A percentile compares a stretch with the other conserved stretches of the same genome.
phyloP scores from a whole-genome alignment of 2,797 vertebrate species.

The Pipistrellus pipistrellus region DNA sequence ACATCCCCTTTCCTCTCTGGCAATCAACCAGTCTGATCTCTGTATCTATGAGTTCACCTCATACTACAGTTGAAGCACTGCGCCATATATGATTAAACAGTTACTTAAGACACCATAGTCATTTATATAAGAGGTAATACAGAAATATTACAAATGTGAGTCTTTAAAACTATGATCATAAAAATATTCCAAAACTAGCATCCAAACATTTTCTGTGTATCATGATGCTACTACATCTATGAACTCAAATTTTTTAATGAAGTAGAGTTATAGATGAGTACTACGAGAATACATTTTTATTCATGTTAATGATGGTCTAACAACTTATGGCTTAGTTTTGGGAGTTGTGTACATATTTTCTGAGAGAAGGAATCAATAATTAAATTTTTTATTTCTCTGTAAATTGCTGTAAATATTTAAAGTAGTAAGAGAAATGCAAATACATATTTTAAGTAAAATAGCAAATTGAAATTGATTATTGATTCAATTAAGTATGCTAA shows the following conservation, averaged over 20 bases:
- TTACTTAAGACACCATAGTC: neutral
- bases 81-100: neutral
- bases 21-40: neutral
- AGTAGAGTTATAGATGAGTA: neutral
- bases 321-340: neutral
- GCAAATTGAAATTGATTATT: conserved; percentile 3
- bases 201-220: conserved; percentile 14
- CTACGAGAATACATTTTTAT: conserved; percentile 36
- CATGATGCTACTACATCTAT: neutral
- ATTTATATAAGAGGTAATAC: neutral
- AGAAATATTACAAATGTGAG: neutral
- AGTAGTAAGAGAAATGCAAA: conserved; percentile 20
- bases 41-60: neutral
- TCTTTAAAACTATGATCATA: neutral
- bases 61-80: neutral
- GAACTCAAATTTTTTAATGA: conserved; percentile 8
- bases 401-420: conserved; percentile 15
- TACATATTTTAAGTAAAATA: conserved; percentile 36
- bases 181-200: conserved; percentile 17
- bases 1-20: neutral
- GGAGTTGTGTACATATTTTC: neutral
- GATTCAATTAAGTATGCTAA: neutral
- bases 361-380: conserved; percentile 11
- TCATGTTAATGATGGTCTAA: neutral
- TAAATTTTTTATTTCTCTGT: conserved; percentile 49